These are phyloP conservation scores for Hypsopygia costalis DNA, from an alignment of 2,888 invertebrate species.

Conservation along the genomic window DNA sequence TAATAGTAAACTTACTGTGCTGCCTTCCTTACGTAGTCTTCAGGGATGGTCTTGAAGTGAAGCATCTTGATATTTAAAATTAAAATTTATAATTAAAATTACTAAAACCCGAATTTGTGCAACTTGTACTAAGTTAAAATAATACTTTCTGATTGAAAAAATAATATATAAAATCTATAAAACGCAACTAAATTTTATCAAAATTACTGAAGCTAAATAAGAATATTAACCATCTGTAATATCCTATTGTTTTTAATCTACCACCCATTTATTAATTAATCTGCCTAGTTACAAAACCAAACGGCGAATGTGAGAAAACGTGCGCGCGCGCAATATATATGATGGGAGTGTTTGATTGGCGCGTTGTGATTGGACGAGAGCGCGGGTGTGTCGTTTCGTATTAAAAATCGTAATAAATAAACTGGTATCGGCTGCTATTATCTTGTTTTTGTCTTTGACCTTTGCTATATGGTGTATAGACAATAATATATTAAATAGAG, in stretches of 20 bases:
- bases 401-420: slow-evolving; percentile 22
- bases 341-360: slow-evolving; percentile 49
- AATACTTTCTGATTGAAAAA: slow-evolving; percentile 13
- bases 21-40: slow-evolving; percentile 61
- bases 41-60: slow-evolving; percentile 62
- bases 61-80: slow-evolving; percentile 48
- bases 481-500: background rate
- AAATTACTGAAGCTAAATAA: slow-evolving; percentile 78
- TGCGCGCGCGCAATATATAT: slow-evolving; percentile 56
- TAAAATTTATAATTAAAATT: slow-evolving; percentile 17
- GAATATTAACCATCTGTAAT: slow-evolving; percentile 77
- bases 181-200: slow-evolving; percentile 45
- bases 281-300: slow-evolving; percentile 31
- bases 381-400: slow-evolving; percentile 68
- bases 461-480: slow-evolving; percentile 9
- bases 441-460: slow-evolving; percentile 32
- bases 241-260: slow-evolving; percentile 63
- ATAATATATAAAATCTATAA: slow-evolving; percentile 17
- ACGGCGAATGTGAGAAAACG: slow-evolving; percentile 35
- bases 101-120: slow-evolving; percentile 14
- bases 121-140: slow-evolving; percentile 13
- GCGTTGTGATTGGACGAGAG: slow-evolving; percentile 55
- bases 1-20: slow-evolving; percentile 67
- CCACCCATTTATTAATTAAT: slow-evolving; percentile 69
- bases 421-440: slow-evolving; percentile 23